Conservation (phyloP, 2,797 vertebrate genomes). For the Oreortyx pictus region DNA sequence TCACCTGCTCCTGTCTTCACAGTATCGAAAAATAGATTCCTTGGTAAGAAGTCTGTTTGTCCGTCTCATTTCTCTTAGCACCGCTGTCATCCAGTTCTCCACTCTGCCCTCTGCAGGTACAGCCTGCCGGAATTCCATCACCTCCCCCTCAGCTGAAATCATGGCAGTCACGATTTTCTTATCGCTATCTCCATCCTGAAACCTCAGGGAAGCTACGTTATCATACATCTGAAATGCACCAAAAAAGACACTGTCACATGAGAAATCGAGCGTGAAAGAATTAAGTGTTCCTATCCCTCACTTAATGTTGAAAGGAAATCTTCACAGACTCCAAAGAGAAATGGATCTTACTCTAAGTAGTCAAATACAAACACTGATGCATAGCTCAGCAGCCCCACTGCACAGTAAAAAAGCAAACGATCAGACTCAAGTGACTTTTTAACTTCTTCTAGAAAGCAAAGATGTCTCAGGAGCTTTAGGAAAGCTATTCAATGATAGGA, state of each 20-base stretch:
- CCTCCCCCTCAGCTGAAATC: constrained; percentile 93
- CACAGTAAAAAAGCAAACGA: background rate
- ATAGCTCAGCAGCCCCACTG: background rate
- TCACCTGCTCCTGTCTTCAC: constrained; percentile 89
- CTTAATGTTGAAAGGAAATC: background rate
- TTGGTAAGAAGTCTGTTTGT: constrained; percentile 94
- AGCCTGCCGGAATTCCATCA: constrained; percentile 87
- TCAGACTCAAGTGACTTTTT: background rate
- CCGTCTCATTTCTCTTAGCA: constrained; percentile 90
- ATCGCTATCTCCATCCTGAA: constrained; percentile 80
- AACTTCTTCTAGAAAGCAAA: background rate
- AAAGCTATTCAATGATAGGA: background rate
- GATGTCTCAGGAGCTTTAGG: background rate
- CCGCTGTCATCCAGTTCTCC: constrained; percentile 94
- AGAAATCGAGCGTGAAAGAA: background rate
- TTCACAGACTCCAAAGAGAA: background rate
- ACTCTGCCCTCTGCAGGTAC: constrained; percentile 88
- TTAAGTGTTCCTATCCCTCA: background rate
- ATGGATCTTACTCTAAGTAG: background rate
- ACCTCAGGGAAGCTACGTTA: constrained; percentile 90
- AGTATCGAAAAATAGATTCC: constrained; percentile 93
- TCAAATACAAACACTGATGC: background rate
- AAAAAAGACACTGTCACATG: background rate
- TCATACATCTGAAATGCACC: constrained; percentile 90
- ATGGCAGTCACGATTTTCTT: constrained; percentile 87